phyloP scores from a whole-genome alignment of 92 coral and sea anemone species.

The Zoanthus gigantus region DNA sequence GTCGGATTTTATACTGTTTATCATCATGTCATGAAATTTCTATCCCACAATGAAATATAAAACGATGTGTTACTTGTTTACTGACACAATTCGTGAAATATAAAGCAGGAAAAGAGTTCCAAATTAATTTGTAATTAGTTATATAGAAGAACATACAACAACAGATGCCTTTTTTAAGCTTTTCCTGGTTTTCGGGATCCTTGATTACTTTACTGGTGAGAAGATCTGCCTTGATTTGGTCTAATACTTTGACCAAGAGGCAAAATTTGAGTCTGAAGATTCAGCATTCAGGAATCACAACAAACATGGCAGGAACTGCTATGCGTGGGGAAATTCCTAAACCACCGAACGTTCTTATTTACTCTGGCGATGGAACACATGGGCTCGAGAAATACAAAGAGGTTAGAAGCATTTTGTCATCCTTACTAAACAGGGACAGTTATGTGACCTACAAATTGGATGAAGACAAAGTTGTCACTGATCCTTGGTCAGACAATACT shows the following conservation, averaged over 20 bases:
- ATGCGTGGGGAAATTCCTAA: constrained; percentile 30
- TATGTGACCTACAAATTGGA: constrained; percentile 81
- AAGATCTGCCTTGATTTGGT: not conserved
- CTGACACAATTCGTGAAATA: too few relatives aligned
- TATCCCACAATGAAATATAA: too few relatives aligned
- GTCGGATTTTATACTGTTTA: too few relatives aligned
- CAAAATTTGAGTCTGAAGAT: not conserved
- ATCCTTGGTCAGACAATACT: constrained; percentile 94
- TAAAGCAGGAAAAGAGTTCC: too few relatives aligned
- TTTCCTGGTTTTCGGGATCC: constrained; percentile 41
- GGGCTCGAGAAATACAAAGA: constrained; percentile 52
- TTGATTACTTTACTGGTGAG: constrained; percentile 24
- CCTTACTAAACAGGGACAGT: constrained; percentile 75
- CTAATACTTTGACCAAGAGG: not conserved
- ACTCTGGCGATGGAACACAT: constrained; percentile 68
- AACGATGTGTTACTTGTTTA: too few relatives aligned
- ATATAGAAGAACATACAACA: not conserved
- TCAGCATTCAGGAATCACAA: not conserved
- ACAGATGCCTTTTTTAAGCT: constrained; percentile 32
- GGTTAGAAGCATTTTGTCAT: constrained; percentile 48
- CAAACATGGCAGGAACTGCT: not conserved
- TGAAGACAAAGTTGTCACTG: constrained; percentile 59
- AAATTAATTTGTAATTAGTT: too few relatives aligned
- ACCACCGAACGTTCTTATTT: constrained; percentile 91
- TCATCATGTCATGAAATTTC: too few relatives aligned